A percentile compares a stretch with the other conserved stretches of the same genome.
Conservation (phyloP, 2,113 vertebrate genomes). For the Pelobates fuscus region DNA sequence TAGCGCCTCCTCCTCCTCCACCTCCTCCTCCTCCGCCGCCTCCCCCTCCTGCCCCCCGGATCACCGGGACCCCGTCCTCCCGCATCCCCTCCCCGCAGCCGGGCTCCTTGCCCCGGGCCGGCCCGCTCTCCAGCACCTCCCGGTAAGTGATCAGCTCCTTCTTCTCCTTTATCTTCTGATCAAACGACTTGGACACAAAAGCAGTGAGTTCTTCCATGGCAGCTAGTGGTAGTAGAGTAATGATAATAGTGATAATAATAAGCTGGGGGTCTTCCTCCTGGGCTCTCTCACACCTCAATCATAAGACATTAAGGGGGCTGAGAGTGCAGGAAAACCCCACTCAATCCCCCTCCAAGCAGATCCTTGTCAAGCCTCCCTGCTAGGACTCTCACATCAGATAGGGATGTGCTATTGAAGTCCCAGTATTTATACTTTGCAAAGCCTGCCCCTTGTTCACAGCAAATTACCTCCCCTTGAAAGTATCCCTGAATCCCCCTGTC, state of each 20-base stretch:
- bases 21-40: conserved; percentile 61
- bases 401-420: conserved; percentile 87
- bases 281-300: conserved; percentile 75
- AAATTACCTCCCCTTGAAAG: conserved; percentile 90
- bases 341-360: conserved; percentile 58
- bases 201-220: conserved; percentile 98
- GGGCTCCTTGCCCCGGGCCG: conserved; percentile 80
- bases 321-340: conserved; percentile 35
- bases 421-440: conserved; percentile 97
- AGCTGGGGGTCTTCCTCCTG: conserved; percentile 59
- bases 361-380: conserved; percentile 82
- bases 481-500: conserved; percentile 74
- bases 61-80: conserved; percentile 77
- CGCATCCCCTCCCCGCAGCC: conserved; percentile 72
- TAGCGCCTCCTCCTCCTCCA: conserved; percentile 63
- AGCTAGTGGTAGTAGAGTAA: conserved; percentile 55
- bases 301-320: conserved; percentile 85
- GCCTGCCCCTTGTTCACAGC: conserved; percentile 91
- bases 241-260: not conserved
- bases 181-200: conserved; percentile 97
- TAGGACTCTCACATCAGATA: conserved; percentile 85
- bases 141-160: conserved; percentile 96
- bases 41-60: conserved; percentile 72
- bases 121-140: conserved; percentile 93
- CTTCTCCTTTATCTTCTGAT: conserved; percentile 96